phyloP scores from a whole-genome alignment of 2,113 vertebrate species.

The Clarias magur region DNA sequence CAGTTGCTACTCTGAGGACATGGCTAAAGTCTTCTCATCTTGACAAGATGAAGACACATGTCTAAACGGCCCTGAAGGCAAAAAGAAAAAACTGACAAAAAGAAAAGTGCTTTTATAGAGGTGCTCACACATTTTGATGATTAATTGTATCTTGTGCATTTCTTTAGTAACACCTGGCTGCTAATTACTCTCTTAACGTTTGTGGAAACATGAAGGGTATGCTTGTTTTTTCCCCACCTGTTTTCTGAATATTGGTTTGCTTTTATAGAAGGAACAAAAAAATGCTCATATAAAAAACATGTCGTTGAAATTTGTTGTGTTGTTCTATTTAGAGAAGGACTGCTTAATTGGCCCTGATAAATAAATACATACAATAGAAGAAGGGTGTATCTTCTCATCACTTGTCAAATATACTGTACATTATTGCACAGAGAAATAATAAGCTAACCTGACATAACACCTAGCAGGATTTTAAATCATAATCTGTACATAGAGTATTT shows the following conservation, averaged over 20 bases:
- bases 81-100: neutral
- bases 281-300: neutral
- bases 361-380: neutral
- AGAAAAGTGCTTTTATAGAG: neutral
- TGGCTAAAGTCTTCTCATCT: neutral
- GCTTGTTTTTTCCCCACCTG: neutral
- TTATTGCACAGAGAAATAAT: neutral
- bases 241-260: neutral
- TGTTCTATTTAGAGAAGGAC: neutral
- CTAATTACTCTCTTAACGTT: neutral
- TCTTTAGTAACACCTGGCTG: neutral
- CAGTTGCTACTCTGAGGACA: neutral
- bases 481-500: neutral
- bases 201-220: neutral
- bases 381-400: neutral
- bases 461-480: neutral
- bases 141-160: neutral
- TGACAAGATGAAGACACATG: neutral
- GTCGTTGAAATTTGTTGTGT: neutral
- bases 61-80: neutral
- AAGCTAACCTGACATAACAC: neutral
- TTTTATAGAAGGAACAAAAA: neutral
- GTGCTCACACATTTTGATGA: neutral
- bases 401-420: too few species aligned
- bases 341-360: neutral